A percentile compares a stretch with the other conserved stretches of the same genome.
Evolutionary conservation across 2,113 vertebrate genomes (phyloP).

Genomic region (Ageneiosus marmoratus): DNA sequence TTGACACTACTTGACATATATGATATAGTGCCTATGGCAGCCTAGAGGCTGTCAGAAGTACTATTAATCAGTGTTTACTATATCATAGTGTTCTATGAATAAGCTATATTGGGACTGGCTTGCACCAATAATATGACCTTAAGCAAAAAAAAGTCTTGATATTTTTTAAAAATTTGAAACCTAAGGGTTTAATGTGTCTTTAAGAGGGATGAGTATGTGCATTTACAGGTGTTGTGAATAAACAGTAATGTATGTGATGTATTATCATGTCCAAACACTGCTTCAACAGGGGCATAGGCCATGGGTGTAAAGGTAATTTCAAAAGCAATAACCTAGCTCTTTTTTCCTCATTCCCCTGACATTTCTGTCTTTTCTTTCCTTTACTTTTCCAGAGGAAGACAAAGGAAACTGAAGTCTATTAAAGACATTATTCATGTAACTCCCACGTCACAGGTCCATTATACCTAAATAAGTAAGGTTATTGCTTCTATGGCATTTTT

Average conservation of each 20-base stretch:
- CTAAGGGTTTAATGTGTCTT: constrained; percentile 38
- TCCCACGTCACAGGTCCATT: constrained; percentile 54
- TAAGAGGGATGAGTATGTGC: constrained; percentile 36
- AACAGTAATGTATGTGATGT: constrained; percentile 42
- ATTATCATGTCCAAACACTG: constrained; percentile 23
- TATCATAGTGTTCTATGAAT: neutral
- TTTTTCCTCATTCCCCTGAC: constrained; percentile 53
- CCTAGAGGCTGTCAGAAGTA: neutral
- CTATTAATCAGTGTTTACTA: constrained; percentile 11
- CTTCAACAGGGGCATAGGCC: constrained; percentile 47
- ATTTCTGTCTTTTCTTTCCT: constrained; percentile 50
- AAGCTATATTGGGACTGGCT: neutral
- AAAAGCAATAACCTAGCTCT: constrained; percentile 56
- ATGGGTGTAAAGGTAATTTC: constrained; percentile 55
- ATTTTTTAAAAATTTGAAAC: constrained; percentile 15
- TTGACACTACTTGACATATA: constrained; percentile 15
- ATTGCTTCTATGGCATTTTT: constrained; percentile 66
- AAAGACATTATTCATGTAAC: constrained; percentile 69
- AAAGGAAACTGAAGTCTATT: constrained; percentile 58
- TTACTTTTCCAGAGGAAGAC: constrained; percentile 56
- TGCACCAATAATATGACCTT: neutral
- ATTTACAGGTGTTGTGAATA: constrained; percentile 34
- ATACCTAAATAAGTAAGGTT: constrained; percentile 63
- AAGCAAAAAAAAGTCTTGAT: constrained; percentile 17
- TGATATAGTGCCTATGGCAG: neutral